Conservation (phyloP, 2,888 invertebrate genomes). For the Arctia plantaginis region DNA sequence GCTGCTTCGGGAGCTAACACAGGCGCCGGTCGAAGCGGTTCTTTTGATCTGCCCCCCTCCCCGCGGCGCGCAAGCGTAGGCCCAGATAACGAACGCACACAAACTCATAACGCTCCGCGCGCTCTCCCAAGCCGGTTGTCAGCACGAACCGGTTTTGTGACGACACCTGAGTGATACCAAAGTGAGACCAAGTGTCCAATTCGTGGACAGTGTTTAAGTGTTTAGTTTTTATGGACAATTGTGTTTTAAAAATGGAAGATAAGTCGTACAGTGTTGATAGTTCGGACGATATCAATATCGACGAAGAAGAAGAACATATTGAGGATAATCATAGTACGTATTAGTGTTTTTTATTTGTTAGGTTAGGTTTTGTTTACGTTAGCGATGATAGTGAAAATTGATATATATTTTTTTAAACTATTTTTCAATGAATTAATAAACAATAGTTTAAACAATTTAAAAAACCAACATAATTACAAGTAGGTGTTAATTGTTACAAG, state of each 20-base stretch:
- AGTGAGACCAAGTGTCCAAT: slow-evolving; percentile 63
- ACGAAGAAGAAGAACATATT: slow-evolving; percentile 80
- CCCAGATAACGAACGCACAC: slow-evolving; percentile 82
- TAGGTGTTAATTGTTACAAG: neutral
- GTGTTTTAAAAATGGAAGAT: slow-evolving; percentile 80
- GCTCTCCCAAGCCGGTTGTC: slow-evolving; percentile 84
- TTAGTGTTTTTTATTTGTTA: slow-evolving; percentile 23
- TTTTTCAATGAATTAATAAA: neutral
- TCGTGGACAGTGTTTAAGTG: slow-evolving; percentile 74
- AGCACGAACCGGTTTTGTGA: slow-evolving; percentile 82
- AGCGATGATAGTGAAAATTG: neutral
- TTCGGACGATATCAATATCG: slow-evolving; percentile 84
- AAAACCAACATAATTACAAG: neutral
- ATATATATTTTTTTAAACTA: neutral
- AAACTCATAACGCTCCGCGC: slow-evolving; percentile 83
- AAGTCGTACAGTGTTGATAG: slow-evolving; percentile 84
- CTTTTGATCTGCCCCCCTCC: slow-evolving; percentile 79
- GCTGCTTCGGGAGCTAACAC: slow-evolving; percentile 83
- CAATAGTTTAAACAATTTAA: neutral
- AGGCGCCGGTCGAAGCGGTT: slow-evolving; percentile 78
- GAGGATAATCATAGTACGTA: slow-evolving; percentile 80
- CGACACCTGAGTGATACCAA: slow-evolving; percentile 75
- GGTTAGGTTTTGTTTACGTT: neutral
- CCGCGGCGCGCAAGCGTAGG: slow-evolving; percentile 70
- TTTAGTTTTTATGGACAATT: slow-evolving; percentile 74